phyloP scores from a whole-genome alignment of 2,888 invertebrate species.

The Hermaeophaga mercurialis region DNA sequence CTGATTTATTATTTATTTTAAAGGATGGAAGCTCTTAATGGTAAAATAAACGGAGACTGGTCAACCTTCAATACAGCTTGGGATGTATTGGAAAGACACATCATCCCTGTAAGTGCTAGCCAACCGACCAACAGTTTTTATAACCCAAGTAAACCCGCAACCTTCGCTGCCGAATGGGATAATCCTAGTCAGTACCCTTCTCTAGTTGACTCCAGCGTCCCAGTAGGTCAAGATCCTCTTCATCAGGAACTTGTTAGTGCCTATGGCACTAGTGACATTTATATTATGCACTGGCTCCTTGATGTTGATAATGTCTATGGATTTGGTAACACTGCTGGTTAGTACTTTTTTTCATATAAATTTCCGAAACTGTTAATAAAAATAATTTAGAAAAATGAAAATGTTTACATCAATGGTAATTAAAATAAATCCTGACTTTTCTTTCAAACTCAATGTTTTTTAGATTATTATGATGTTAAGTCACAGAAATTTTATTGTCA shows the following conservation, averaged over 20 bases:
- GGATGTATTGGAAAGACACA: conserved; percentile 38
- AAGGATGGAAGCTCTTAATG: conserved; percentile 39
- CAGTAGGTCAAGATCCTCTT: conserved; percentile 40
- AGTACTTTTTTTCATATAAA: too few species aligned
- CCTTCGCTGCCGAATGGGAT: conserved; percentile 38
- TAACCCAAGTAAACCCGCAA: conserved; percentile 38
- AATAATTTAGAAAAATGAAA: too few species aligned
- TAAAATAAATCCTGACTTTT: too few species aligned
- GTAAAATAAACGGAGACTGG: conserved; percentile 39
- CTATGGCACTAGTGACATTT: conserved; percentile 35
- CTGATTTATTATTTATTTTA: conserved; percentile 4
- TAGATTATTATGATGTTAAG: too few species aligned
- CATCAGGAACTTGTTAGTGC: conserved; percentile 36
- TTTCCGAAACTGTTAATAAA: too few species aligned
- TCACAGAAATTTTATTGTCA: too few species aligned
- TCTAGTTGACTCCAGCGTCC: conserved; percentile 22
- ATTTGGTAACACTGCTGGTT: conserved; percentile 37
- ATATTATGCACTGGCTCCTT: conserved; percentile 42
- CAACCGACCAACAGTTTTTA: conserved; percentile 38
- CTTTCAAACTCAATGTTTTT: too few species aligned
- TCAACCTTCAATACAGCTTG: conserved; percentile 39
- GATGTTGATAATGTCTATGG: conserved; percentile 42
- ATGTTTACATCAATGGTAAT: too few species aligned
- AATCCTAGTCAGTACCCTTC: conserved; percentile 39
- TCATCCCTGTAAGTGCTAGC: conserved; percentile 35